Percentiles rank a stretch among this genome's conserved stretches.
phyloP scores from a whole-genome alignment of 2,888 invertebrate species.

The Thymelicus acteon region DNA sequence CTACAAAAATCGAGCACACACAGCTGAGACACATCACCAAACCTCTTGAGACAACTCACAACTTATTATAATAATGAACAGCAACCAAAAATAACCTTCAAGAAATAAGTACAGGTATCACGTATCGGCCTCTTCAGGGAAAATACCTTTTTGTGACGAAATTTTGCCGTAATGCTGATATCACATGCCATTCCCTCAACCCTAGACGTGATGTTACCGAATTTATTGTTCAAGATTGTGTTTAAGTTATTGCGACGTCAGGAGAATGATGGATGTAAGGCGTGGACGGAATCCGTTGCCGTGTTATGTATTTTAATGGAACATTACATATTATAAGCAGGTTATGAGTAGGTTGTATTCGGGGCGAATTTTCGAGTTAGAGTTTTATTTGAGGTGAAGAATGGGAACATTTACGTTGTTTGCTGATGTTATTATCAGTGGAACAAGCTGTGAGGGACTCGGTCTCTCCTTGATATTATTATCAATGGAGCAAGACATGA shows the following conservation, averaged over 20 bases:
- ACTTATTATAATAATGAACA: neutral
- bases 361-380: too few relatives aligned
- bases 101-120: slow-evolving; percentile 1
- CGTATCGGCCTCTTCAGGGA: slow-evolving; percentile 14
- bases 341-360: neutral
- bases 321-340: neutral
- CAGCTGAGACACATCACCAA: too few relatives aligned
- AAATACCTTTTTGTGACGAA: slow-evolving; percentile 13
- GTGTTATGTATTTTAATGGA: slow-evolving; percentile 7
- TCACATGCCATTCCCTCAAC: slow-evolving; percentile 7
- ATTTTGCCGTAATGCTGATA: slow-evolving; percentile 9
- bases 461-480: too few relatives aligned
- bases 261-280: slow-evolving; percentile 15
- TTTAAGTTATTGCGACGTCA: slow-evolving; percentile 24
- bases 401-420: too few relatives aligned
- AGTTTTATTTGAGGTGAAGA: too few relatives aligned
- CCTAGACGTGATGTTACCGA: slow-evolving; percentile 13
- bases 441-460: too few relatives aligned
- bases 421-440: too few relatives aligned
- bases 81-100: neutral
- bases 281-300: slow-evolving; percentile 11
- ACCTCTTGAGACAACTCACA: neutral
- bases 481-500: too few relatives aligned
- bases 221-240: slow-evolving; percentile 18
- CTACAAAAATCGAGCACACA: too few relatives aligned